Evolutionary conservation across 2,113 vertebrate genomes (phyloP).

Genomic region (Axis porcinus): DNA sequence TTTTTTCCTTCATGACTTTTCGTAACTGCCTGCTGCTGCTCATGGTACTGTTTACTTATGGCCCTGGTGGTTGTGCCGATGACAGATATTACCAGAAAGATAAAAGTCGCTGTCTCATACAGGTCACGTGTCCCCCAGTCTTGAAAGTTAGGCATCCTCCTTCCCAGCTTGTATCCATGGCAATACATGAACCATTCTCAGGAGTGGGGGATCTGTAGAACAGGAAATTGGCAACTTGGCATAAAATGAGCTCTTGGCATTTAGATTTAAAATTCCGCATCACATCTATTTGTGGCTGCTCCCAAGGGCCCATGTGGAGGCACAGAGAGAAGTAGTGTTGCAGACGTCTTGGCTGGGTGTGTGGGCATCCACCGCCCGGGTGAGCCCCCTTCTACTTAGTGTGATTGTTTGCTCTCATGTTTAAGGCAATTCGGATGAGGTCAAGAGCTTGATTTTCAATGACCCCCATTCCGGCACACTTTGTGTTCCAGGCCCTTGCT

Average conservation of each 20-base stretch:
- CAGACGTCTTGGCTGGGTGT: fast-evolving
- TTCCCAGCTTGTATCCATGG: slow-evolving; percentile 18
- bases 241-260: neutral
- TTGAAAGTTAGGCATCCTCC: slow-evolving; percentile 38
- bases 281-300: neutral
- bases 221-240: neutral
- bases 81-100: neutral
- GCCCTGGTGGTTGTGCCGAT: slow-evolving; percentile 26
- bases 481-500: neutral
- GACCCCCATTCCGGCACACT: too few relatives aligned
- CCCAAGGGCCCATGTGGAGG: neutral
- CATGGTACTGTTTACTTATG: neutral
- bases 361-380: neutral
- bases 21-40: neutral
- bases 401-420: neutral
- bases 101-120: slow-evolving; percentile 29
- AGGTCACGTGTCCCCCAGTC: neutral
- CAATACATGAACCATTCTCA: neutral
- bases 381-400: neutral
- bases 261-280: neutral
- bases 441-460: neutral
- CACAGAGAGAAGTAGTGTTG: neutral
- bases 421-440: neutral
- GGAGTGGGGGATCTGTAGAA: neutral
- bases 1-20: neutral